These are phyloP conservation scores for Remorina albescens DNA, from an alignment of 2,797 vertebrate species.

Conservation along the genomic window DNA sequence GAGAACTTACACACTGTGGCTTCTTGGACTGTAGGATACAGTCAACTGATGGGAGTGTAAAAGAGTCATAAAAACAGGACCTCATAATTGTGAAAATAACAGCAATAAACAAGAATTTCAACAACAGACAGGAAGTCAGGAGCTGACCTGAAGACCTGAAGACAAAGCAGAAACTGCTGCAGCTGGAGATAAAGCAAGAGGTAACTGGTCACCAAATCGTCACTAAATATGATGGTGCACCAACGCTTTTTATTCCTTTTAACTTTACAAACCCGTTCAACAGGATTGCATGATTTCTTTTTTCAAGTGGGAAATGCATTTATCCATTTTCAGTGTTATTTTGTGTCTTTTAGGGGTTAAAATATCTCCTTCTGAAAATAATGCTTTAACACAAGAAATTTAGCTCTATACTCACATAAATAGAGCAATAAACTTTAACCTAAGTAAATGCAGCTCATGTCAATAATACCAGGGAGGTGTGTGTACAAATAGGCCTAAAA, in stretches of 20 bases:
- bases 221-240: constrained; percentile 12
- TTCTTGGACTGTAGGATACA: constrained; percentile 55
- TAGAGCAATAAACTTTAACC: background rate
- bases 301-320: background rate
- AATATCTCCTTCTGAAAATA: too few species aligned
- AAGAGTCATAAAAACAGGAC: constrained; percentile 30
- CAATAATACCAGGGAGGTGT: background rate
- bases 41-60: constrained; percentile 62
- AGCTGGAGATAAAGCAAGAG: constrained; percentile 64
- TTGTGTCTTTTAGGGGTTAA: too few species aligned
- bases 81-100: constrained; percentile 40
- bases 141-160: constrained; percentile 35
- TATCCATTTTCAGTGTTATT: too few species aligned
- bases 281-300: background rate
- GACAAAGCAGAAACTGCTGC: constrained; percentile 34
- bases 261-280: background rate
- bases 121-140: constrained; percentile 29
- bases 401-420: background rate
- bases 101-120: constrained; percentile 31
- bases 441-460: background rate
- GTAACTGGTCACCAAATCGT: constrained; percentile 5
- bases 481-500: background rate
- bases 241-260: constrained; percentile 3
- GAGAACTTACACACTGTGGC: constrained; percentile 37
- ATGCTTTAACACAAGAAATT: background rate